Percentiles rank a stretch among this genome's conserved stretches.
These are phyloP conservation scores for Amorpha juglandis DNA, from an alignment of 2,888 invertebrate species.

Conservation along the genomic window DNA sequence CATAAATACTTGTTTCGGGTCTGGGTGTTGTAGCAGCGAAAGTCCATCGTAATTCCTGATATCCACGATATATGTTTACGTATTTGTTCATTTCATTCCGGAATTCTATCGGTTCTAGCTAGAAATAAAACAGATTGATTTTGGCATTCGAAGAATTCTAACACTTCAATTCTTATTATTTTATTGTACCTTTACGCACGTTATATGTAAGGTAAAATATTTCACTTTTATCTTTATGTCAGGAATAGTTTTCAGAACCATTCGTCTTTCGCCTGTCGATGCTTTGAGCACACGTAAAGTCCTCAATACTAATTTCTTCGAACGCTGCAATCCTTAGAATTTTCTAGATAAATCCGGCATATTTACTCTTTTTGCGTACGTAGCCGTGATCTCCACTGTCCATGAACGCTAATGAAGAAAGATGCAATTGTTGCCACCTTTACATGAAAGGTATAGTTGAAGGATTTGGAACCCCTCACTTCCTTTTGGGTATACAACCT, in stretches of 20 bases:
- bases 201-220: not conserved
- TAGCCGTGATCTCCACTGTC: too few species aligned
- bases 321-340: not conserved
- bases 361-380: not conserved
- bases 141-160: not conserved
- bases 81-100: too few species aligned
- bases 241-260: not conserved
- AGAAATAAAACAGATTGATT: not conserved
- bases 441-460: too few species aligned
- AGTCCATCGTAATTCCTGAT: too few species aligned
- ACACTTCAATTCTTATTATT: not conserved
- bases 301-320: not conserved
- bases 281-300: slow-evolving; percentile 11
- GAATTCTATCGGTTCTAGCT: too few species aligned
- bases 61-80: too few species aligned
- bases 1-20: too few species aligned
- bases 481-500: too few species aligned
- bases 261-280: not conserved
- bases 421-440: too few species aligned
- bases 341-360: not conserved
- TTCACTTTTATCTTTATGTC: slow-evolving; percentile 9
- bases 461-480: too few species aligned
- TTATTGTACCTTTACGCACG: not conserved
- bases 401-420: too few species aligned
- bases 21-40: too few species aligned